These are phyloP conservation scores for Oscheius onirici DNA, from an alignment of 2,888 invertebrate genomes.

Conservation along the genomic window DNA sequence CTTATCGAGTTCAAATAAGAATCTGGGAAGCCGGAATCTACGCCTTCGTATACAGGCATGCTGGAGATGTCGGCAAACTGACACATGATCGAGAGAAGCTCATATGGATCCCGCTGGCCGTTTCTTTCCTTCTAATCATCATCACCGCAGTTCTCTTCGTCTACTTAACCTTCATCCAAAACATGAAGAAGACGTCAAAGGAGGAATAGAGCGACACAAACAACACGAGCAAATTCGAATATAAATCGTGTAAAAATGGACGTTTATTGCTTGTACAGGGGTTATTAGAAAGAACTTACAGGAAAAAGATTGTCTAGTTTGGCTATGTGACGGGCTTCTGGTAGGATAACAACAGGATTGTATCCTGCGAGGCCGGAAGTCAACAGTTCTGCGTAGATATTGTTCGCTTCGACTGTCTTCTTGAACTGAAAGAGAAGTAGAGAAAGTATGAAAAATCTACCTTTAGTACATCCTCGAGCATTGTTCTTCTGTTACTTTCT, in stretches of 20 bases:
- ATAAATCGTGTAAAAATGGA: too few relatives aligned
- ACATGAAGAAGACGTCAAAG: too few relatives aligned
- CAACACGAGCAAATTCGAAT: too few relatives aligned
- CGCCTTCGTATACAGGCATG: background rate
- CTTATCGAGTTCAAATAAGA: background rate
- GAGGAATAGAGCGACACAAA: too few relatives aligned
- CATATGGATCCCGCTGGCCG: background rate
- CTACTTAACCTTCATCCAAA: background rate
- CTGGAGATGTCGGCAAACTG: background rate
- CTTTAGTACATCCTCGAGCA: background rate
- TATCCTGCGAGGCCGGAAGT: background rate
- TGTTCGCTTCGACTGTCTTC: background rate
- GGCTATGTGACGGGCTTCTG: background rate
- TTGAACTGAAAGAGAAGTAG: background rate
- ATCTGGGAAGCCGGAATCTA: background rate
- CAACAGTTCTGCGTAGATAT: background rate
- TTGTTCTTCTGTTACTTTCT: background rate
- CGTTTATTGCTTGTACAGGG: too few relatives aligned
- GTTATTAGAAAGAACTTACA: background rate
- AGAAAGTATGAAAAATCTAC: background rate
- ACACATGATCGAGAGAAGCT: background rate
- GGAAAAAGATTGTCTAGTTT: background rate
- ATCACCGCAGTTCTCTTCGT: background rate
- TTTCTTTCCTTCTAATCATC: background rate
- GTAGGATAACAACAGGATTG: background rate